Percentiles rank a stretch among this genome's conserved stretches.
These are phyloP conservation scores for Lasioglossum baleicum DNA, from an alignment of 1,140 invertebrate species.

Conservation along the genomic window DNA sequence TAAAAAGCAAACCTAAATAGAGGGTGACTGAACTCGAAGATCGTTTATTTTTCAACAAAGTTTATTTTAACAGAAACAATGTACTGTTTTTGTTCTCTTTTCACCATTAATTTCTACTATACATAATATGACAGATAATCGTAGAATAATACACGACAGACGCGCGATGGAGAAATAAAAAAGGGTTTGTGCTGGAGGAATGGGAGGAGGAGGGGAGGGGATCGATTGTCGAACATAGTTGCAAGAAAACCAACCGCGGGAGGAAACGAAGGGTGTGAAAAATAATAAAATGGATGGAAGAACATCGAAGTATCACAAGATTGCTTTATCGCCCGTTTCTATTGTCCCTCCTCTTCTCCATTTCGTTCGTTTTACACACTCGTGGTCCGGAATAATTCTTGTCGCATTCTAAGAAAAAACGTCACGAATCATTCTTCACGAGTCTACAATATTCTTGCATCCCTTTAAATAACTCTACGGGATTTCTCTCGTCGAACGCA, in stretches of 20 bases:
- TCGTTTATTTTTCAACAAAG: conserved; percentile 71
- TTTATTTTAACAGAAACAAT: conserved; percentile 80
- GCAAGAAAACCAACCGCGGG: conserved; percentile 30
- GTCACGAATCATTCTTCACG: neutral
- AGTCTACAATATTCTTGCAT: conserved; percentile 8
- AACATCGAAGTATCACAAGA: conserved; percentile 76
- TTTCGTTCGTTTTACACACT: conserved; percentile 23
- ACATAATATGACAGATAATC: conserved; percentile 77
- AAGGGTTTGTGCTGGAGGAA: conserved; percentile 28
- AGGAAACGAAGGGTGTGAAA: conserved; percentile 39
- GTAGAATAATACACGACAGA: conserved; percentile 77
- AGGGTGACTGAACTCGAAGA: neutral
- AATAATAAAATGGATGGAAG: conserved; percentile 55
- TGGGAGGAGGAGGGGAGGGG: conserved; percentile 32
- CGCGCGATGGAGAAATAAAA: conserved; percentile 65
- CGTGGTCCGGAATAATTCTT: neutral
- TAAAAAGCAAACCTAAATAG: no score
- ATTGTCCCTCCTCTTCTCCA: conserved; percentile 46
- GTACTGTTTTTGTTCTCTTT: conserved; percentile 77
- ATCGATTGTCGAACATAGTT: conserved; percentile 20
- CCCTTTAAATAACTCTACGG: conserved; percentile 28
- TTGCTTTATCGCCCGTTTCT: conserved; percentile 65
- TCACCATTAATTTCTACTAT: conserved; percentile 78
- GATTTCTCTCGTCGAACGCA: conserved; percentile 12
- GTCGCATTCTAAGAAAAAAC: neutral